These are phyloP conservation scores for Lepidochitona cinerea DNA, from an alignment of 2,888 invertebrate genomes.

Conservation along the genomic window DNA sequence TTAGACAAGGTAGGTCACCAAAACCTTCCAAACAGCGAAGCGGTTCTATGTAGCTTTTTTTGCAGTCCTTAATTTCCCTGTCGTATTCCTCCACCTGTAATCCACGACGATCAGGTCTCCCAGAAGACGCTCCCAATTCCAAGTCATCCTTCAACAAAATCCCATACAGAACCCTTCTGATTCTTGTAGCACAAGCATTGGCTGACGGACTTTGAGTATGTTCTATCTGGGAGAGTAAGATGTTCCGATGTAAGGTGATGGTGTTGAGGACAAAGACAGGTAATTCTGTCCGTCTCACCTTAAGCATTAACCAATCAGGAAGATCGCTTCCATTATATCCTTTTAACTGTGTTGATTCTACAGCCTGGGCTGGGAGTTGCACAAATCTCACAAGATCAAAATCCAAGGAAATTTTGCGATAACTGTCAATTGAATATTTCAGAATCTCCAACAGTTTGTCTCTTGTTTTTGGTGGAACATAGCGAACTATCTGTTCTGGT, in stretches of 20 bases:
- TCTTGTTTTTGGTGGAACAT: conserved; percentile 44
- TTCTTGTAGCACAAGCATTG: conserved; percentile 44
- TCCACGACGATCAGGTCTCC: background rate
- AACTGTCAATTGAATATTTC: conserved; percentile 54
- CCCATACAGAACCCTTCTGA: conserved; percentile 62
- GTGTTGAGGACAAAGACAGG: conserved; percentile 78
- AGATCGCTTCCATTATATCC: conserved; percentile 47
- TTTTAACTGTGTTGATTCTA: conserved; percentile 11
- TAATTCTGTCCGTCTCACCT: conserved; percentile 76
- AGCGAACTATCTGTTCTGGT: no score
- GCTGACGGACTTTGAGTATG: conserved; percentile 45
- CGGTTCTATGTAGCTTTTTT: conserved; percentile 39
- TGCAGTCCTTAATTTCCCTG: conserved; percentile 41
- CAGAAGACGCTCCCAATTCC: background rate
- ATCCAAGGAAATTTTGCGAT: conserved; percentile 40
- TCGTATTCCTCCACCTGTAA: conserved; percentile 51
- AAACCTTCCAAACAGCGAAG: conserved; percentile 14
- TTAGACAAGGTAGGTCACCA: conserved; percentile 33
- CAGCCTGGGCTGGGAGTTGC: conserved; percentile 12
- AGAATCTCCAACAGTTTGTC: conserved; percentile 45
- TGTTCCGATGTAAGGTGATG: conserved; percentile 52
- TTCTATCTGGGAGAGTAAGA: conserved; percentile 64
- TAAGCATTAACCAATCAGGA: conserved; percentile 79
- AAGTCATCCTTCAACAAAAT: conserved; percentile 45
- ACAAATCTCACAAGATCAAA: conserved; percentile 30